phyloP scores from a whole-genome alignment of 2,113 vertebrate genomes.

The Corythaixoides concolor region DNA sequence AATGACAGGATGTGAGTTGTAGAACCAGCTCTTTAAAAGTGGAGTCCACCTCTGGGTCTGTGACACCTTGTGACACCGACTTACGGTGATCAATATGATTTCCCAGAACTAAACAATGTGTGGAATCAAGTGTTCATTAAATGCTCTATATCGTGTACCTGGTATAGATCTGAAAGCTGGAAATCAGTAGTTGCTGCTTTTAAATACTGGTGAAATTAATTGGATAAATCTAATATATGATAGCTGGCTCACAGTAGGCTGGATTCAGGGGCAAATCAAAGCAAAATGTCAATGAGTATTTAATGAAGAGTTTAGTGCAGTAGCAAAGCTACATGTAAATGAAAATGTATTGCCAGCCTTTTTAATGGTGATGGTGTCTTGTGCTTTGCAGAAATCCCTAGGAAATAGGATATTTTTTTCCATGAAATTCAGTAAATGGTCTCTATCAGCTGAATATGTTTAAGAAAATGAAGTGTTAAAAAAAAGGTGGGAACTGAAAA shows the following conservation, averaged over 20 bases:
- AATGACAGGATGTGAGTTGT: neutral
- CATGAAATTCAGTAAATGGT: neutral
- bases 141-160: neutral
- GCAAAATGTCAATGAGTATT: neutral
- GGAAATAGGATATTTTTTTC: neutral
- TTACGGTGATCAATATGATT: neutral
- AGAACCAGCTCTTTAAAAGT: neutral
- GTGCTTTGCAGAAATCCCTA: neutral
- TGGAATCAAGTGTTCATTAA: neutral
- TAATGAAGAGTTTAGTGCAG: neutral
- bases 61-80: rapidly evolving
- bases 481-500: neutral
- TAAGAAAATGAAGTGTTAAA: neutral
- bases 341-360: neutral
- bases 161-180: neutral
- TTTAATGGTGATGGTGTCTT: neutral
- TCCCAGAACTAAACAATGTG: neutral
- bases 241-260: neutral
- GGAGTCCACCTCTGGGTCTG: neutral
- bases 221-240: neutral
- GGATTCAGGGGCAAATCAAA: neutral
- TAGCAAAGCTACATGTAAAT: neutral
- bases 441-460: neutral
- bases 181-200: neutral
- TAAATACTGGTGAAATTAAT: neutral